phyloP scores from a whole-genome alignment of 2,888 invertebrate genomes.

The Cosmia pyralina region DNA sequence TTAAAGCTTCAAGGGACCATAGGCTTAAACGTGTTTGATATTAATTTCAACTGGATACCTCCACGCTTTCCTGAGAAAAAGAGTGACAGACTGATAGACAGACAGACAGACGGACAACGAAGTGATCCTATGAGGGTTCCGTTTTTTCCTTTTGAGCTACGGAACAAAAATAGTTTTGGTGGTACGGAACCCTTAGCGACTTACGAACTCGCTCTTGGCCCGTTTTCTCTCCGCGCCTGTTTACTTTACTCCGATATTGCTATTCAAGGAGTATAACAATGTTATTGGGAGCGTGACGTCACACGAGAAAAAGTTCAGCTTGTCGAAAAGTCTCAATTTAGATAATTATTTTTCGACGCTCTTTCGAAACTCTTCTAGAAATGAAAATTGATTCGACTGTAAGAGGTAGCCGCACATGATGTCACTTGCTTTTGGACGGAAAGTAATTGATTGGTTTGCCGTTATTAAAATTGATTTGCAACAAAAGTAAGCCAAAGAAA shows the following conservation, averaged over 20 bases:
- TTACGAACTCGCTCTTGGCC: background rate
- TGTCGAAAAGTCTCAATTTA: conserved; percentile 4
- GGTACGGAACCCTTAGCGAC: background rate
- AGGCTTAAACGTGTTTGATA: too few relatives aligned
- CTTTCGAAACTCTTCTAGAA: background rate
- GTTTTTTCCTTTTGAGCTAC: too few relatives aligned
- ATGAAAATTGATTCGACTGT: background rate
- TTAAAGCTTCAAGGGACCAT: too few relatives aligned
- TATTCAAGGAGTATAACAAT: conserved; percentile 54
- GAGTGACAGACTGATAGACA: too few relatives aligned
- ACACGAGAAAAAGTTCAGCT: conserved; percentile 1
- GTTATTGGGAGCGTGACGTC: conserved; percentile 49
- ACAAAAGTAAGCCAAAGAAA: too few relatives aligned
- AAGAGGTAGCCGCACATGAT: background rate
- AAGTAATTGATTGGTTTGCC: too few relatives aligned
- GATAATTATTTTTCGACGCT: conserved; percentile 7
- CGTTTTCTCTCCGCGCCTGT: conserved; percentile 37
- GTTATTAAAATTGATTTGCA: too few relatives aligned
- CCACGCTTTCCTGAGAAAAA: too few relatives aligned
- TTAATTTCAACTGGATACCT: too few relatives aligned
- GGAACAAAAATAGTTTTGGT: too few relatives aligned
- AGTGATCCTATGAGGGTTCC: too few relatives aligned
- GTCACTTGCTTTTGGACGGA: background rate
- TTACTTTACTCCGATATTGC: conserved; percentile 60
- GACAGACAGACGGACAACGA: too few relatives aligned